phyloP scores from a whole-genome alignment of 2,113 vertebrate genomes.

The Lates calcarifer region DNA sequence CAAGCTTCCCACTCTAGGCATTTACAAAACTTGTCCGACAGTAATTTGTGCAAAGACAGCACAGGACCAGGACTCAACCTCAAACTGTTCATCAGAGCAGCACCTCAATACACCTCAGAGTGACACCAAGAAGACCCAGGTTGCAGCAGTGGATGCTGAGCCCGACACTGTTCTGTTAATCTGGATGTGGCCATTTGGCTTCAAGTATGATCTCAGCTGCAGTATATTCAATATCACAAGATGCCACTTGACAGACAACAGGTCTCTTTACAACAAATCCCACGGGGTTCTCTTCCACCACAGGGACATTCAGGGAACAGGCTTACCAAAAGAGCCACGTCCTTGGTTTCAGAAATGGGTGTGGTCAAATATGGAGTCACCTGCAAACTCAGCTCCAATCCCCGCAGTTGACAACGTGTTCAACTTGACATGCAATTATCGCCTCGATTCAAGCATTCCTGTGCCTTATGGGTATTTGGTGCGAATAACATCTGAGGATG shows the following conservation, averaged over 20 bases:
- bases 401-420: conserved; percentile 85
- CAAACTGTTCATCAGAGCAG: not conserved
- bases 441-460: conserved; percentile 88
- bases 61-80: not conserved
- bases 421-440: conserved; percentile 89
- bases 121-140: conserved; percentile 75
- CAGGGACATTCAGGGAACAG: conserved; percentile 85
- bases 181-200: conserved; percentile 91
- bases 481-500: conserved; percentile 76
- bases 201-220: conserved; percentile 81
- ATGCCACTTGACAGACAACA: conserved; percentile 88
- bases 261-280: conserved; percentile 84
- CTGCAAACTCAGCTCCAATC: conserved; percentile 82
- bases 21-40: conserved; percentile 38
- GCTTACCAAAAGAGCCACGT: conserved; percentile 84
- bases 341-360: conserved; percentile 92
- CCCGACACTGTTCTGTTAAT: conserved; percentile 88
- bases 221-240: conserved; percentile 84
- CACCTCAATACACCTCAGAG: not conserved
- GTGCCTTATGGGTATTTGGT: conserved; percentile 90
- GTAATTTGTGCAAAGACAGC: too few relatives aligned
- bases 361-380: conserved; percentile 92
- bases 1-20: conserved; percentile 82
- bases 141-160: conserved; percentile 77
- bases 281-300: conserved; percentile 90